Evolutionary conservation across 2,888 invertebrate genomes (phyloP).

Genomic region (Tetramorium bicarinatum): DNA sequence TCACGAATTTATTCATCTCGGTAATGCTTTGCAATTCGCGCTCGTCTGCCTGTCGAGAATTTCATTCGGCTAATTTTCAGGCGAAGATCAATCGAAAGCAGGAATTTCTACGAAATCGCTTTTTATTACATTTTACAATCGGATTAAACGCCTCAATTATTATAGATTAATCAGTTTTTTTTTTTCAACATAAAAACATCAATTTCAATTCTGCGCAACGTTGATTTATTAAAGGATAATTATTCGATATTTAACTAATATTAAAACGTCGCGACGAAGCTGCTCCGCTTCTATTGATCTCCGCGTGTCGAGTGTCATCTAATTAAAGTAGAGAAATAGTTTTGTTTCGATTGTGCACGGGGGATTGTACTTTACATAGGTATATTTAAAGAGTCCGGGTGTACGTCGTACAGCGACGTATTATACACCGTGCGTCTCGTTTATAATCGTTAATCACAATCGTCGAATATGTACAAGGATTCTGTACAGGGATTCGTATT

Average conservation of each 20-base stretch:
- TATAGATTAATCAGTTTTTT: conserved; percentile 6
- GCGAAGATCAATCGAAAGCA: conserved; percentile 53
- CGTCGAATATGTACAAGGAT: conserved; percentile 61
- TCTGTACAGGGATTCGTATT: conserved; percentile 69
- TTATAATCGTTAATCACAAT: conserved; percentile 61
- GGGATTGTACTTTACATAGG: conserved; percentile 72
- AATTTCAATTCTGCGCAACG: conserved; percentile 11
- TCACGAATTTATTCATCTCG: conserved; percentile 40
- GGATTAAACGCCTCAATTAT: not conserved
- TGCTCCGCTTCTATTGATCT: conserved; percentile 51
- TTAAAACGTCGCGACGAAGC: conserved; percentile 24
- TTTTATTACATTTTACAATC: not conserved
- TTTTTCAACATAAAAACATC: not conserved
- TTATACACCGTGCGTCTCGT: conserved; percentile 10
- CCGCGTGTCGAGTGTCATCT: conserved; percentile 41
- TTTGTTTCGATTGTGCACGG: conserved; percentile 73
- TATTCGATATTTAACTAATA: conserved; percentile 29
- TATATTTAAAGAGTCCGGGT: conserved; percentile 61
- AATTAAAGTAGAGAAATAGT: conserved; percentile 81
- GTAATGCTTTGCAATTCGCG: conserved; percentile 30
- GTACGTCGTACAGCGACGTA: not conserved
- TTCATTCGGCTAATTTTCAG: conserved; percentile 23
- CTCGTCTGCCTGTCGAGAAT: conserved; percentile 47
- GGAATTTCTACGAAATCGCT: conserved; percentile 11
- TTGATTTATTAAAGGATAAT: conserved; percentile 13